Evolutionary conservation across 2,888 invertebrate genomes (phyloP).

Genomic region (Meta bourneti): DNA sequence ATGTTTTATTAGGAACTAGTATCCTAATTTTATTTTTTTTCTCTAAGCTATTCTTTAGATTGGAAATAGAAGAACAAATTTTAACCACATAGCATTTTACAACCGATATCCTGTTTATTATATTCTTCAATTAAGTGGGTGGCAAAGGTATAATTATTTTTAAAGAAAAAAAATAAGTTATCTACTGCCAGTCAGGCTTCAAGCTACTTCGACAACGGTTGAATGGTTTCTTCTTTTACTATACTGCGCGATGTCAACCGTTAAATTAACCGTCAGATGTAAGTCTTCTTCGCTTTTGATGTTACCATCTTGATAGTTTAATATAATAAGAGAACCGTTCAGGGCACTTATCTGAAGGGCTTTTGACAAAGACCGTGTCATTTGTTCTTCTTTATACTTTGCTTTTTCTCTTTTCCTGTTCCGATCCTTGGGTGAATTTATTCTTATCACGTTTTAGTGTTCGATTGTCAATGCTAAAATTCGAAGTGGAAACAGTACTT

Average conservation of each 20-base stretch:
- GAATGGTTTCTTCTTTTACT: neutral
- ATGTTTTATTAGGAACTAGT: too few species aligned
- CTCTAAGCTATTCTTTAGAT: too few species aligned
- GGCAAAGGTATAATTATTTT: neutral
- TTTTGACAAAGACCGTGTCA: neutral
- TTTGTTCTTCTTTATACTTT: neutral
- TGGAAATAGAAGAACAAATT: too few species aligned
- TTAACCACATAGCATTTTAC: neutral
- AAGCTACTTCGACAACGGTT: neutral
- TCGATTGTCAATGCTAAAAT: neutral
- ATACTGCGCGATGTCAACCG: neutral
- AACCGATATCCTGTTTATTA: neutral
- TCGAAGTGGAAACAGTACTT: neutral
- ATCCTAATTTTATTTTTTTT: too few species aligned
- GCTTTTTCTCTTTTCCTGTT: neutral
- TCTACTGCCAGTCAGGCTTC: neutral
- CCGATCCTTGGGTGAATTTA: neutral
- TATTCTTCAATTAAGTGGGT: neutral
- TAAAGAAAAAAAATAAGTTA: neutral
- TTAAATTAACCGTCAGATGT: neutral
- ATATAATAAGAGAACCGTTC: neutral
- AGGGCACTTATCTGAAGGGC: neutral
- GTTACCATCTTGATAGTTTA: neutral
- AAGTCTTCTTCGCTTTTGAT: neutral
- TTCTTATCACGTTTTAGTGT: neutral